These are phyloP conservation scores for Mesorhabditis sp. DNA, from an alignment of 2,888 invertebrate genomes.

Conservation along the genomic window DNA sequence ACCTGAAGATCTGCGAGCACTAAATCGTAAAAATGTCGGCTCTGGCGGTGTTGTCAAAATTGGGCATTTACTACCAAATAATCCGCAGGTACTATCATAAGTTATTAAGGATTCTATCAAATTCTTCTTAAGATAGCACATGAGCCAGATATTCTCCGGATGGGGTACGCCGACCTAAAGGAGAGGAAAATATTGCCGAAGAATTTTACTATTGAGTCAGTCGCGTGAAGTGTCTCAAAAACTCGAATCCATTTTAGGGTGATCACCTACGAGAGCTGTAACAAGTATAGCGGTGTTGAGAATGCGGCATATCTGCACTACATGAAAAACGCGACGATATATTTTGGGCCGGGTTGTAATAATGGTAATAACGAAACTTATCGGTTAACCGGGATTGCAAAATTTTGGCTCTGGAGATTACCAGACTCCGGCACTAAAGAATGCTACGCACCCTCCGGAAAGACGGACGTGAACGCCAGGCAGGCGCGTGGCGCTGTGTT, in stretches of 20 bases:
- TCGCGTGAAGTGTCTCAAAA: neutral
- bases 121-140: constrained; percentile 39
- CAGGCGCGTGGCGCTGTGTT: too few species aligned
- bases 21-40: neutral
- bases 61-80: constrained; percentile 41
- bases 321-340: constrained; percentile 51
- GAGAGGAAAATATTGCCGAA: constrained; percentile 36
- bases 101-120: too few species aligned
- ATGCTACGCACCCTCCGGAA: too few species aligned
- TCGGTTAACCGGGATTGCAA: too few species aligned
- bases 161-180: constrained; percentile 42
- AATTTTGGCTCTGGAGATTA: neutral
- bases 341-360: constrained; percentile 57
- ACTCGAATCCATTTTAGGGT: constrained; percentile 38
- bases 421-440: too few species aligned
- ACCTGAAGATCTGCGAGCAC: too few species aligned
- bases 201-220: constrained; percentile 35
- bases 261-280: constrained; percentile 54
- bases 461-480: too few species aligned
- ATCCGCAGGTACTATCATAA: constrained; percentile 20
- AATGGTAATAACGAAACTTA: constrained; percentile 39
- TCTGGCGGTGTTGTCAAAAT: constrained; percentile 30
- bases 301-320: constrained; percentile 56
- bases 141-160: constrained; percentile 39
- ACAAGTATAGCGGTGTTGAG: constrained; percentile 52